A percentile compares a stretch with the other conserved stretches of the same genome.
phyloP scores from a whole-genome alignment of 2,113 vertebrate species.

The Pygathrix nemaeus region DNA sequence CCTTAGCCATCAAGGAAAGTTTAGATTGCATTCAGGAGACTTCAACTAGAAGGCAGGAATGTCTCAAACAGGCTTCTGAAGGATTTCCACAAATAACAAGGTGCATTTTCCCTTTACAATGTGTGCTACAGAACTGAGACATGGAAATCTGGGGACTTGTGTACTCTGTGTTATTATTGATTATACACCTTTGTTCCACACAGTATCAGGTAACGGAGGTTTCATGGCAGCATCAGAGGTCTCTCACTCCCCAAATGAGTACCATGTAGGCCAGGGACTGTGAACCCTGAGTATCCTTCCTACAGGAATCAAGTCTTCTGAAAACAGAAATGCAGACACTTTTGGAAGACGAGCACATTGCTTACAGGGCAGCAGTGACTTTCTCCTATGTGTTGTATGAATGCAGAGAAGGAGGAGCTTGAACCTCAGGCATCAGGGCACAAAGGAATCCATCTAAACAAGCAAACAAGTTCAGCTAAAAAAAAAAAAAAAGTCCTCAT shows the following conservation, averaged over 20 bases:
- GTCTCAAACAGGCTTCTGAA: not conserved
- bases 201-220: accelerated
- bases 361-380: accelerated
- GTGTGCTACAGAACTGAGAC: not conserved
- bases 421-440: not conserved
- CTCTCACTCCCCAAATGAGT: not conserved
- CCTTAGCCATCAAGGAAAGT: not conserved
- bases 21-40: not conserved
- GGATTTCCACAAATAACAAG: not conserved
- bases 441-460: not conserved
- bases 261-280: not conserved
- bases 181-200: not conserved
- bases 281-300: not conserved
- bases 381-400: not conserved
- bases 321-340: not conserved
- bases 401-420: not conserved
- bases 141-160: accelerated
- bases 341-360: not conserved
- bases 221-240: not conserved
- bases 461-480: not conserved
- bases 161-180: not conserved
- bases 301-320: not conserved
- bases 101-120: not conserved
- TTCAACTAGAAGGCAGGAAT: not conserved
- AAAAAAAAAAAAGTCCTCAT: not conserved